These are phyloP conservation scores for Dipus sagitta DNA, from an alignment of 2,797 vertebrate species.

Conservation along the genomic window DNA sequence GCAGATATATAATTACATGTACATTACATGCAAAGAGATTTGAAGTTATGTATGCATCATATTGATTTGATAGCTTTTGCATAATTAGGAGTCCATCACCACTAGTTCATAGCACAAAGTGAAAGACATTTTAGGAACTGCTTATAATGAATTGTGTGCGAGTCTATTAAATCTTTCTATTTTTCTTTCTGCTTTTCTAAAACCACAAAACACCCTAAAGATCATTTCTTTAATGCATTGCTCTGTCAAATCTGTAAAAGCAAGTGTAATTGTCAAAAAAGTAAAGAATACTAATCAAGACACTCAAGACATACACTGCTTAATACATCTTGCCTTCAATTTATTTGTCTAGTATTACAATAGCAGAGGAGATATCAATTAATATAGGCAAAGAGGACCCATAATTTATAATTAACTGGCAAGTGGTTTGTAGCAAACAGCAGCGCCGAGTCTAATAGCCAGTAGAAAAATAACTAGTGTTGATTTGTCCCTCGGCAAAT, in stretches of 20 bases:
- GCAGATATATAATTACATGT: neutral
- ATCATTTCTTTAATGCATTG: slow-evolving; percentile 85
- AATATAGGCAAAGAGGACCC: slow-evolving; percentile 96
- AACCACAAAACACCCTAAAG: slow-evolving; percentile 84
- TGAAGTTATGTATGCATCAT: slow-evolving; percentile 7
- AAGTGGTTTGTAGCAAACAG: slow-evolving; percentile 94
- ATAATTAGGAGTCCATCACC: slow-evolving; percentile 60
- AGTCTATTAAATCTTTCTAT: slow-evolving; percentile 83
- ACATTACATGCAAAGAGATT: slow-evolving; percentile 42
- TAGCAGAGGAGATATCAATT: slow-evolving; percentile 96
- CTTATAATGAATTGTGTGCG: slow-evolving; percentile 68
- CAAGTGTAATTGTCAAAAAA: slow-evolving; percentile 89
- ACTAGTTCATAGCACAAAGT: slow-evolving; percentile 63
- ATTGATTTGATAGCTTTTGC: slow-evolving; percentile 52
- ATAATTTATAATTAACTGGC: slow-evolving; percentile 99
- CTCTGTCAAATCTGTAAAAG: slow-evolving; percentile 86
- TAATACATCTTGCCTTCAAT: slow-evolving; percentile 94
- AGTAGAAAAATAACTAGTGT: slow-evolving; percentile 93
- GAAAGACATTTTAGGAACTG: slow-evolving; percentile 84
- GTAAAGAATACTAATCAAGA: slow-evolving; percentile 90
- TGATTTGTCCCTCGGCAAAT: slow-evolving; percentile 95
- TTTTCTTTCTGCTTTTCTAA: slow-evolving; percentile 15
- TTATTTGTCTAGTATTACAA: slow-evolving; percentile 93
- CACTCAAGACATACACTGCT: slow-evolving; percentile 83
- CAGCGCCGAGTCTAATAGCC: slow-evolving; percentile 92